Conservation (phyloP, 1,140 invertebrate genomes). For the Drosophila albomicans region DNA sequence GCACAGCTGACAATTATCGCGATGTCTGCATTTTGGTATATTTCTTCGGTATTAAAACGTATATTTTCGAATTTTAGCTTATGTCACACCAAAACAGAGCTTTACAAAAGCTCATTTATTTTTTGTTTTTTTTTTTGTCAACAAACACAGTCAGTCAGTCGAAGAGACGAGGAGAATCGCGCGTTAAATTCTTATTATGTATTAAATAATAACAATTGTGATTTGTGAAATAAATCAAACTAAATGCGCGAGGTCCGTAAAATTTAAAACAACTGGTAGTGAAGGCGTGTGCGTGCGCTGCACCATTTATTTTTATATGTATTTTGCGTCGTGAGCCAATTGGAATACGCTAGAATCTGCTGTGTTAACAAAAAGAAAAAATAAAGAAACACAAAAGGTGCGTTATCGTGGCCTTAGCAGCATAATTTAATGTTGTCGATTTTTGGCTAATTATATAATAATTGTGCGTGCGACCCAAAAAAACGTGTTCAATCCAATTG, state of each 20-base stretch:
- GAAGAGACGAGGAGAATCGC: constrained; percentile 34
- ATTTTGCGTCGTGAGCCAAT: constrained; percentile 24
- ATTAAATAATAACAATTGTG: constrained; percentile 34
- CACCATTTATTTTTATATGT: constrained; percentile 30
- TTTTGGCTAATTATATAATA: constrained; percentile 69
- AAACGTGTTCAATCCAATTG: background rate
- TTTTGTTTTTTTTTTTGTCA: background rate
- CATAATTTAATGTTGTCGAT: constrained; percentile 61
- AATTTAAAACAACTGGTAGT: constrained; percentile 9
- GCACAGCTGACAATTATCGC: too few relatives aligned
- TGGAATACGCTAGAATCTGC: constrained; percentile 59
- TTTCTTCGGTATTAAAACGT: too few relatives aligned
- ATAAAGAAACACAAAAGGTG: constrained; percentile 46
- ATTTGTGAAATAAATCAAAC: constrained; percentile 28
- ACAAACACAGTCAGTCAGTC: background rate
- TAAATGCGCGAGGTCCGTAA: constrained; percentile 28
- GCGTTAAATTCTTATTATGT: constrained; percentile 51
- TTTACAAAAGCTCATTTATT: too few relatives aligned
- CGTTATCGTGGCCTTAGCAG: constrained; percentile 40
- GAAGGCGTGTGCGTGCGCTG: constrained; percentile 25
- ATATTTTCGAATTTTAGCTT: too few relatives aligned
- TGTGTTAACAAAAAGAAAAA: constrained; percentile 69
- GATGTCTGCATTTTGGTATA: too few relatives aligned
- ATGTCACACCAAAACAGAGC: too few relatives aligned
- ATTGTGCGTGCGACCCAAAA: constrained; percentile 6